Evolutionary conservation across 1,140 invertebrate genomes (phyloP), one percentile per base, ranked within the genome.

Genomic region (Aphelinus certus): DNA sequence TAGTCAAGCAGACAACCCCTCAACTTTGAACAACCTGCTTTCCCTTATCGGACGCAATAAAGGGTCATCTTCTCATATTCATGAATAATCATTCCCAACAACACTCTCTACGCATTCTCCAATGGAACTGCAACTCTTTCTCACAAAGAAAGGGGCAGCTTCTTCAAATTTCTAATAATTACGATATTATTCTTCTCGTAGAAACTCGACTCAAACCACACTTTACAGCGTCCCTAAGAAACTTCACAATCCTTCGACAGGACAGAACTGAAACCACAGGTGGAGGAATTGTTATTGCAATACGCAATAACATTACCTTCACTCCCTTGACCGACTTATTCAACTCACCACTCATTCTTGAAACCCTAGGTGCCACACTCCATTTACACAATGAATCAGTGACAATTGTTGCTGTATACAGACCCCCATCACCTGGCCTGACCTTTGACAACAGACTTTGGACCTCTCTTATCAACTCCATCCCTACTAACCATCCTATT

Each of bases 101-200:
- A 3, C 26, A 47, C 4, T 5, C 7, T 55, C 61, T 70, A 49
- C 48, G 46, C 51, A 56, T 73, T 70, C 53, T 79, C 48, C 66
- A 71, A 26, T 69, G 67, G 48, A 71, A 71, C 48, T 53, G 58
- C 26, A 2, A 7, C 1, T 71, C 57, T 45, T 71, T 71, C 42
- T 43, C 7, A 26, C 47, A 71, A 6, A 42, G 49, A 6, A 46
- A 7, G 10, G 2, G n/a, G 5, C n/a, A 49, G 3, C n/a, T 71
- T 3, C 48, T 49, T 43, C 4, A 7, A 3, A 2, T 62, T 2
- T 62, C 58, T 1, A 1, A 42, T 46, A 45, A 69, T 6, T 58
- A 53, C 45, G 26, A 71, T 45, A 10, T 71, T 6, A 71, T 71
- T 7, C 7, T 62, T 10, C 48, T 71, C 3, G 5, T 2, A 5